These are phyloP conservation scores for Vireo griseus DNA, from an alignment of 2,797 vertebrate genomes.

Conservation along the genomic window DNA sequence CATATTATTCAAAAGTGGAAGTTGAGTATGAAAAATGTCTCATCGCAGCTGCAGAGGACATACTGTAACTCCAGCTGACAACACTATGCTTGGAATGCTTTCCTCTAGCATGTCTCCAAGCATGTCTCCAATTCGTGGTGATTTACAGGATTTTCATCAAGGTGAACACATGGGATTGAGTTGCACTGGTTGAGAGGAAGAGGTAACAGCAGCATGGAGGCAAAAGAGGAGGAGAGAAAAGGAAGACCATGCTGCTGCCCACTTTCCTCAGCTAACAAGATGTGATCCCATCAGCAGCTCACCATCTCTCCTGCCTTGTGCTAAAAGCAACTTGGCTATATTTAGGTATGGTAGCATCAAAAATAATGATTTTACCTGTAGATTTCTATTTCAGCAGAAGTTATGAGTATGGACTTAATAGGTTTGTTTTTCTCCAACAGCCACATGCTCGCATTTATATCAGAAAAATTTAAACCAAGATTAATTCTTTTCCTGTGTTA, in stretches of 20 bases:
- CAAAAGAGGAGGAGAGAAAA: neutral
- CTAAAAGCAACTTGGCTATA: neutral
- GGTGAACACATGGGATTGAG: neutral
- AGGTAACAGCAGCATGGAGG: neutral
- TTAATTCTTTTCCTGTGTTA: neutral
- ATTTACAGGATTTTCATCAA: neutral
- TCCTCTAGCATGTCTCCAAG: neutral
- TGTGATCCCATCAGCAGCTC: neutral
- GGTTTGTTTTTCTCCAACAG: neutral
- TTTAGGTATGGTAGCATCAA: neutral
- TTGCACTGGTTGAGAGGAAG: neutral
- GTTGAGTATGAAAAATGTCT: neutral
- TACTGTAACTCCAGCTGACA: neutral
- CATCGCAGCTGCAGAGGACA: neutral
- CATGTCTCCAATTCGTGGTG: too few relatives aligned
- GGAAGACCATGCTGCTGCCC: neutral
- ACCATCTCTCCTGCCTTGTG: neutral
- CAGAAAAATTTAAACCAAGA: neutral
- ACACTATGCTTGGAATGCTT: neutral
- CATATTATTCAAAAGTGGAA: neutral
- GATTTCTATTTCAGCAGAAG: neutral
- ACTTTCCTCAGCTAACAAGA: neutral
- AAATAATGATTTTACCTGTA: neutral
- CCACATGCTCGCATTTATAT: fast-evolving
- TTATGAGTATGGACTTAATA: neutral